These are phyloP conservation scores for Coregonus sp. DNA, from an alignment of 2,797 vertebrate species.

Conservation along the genomic window DNA sequence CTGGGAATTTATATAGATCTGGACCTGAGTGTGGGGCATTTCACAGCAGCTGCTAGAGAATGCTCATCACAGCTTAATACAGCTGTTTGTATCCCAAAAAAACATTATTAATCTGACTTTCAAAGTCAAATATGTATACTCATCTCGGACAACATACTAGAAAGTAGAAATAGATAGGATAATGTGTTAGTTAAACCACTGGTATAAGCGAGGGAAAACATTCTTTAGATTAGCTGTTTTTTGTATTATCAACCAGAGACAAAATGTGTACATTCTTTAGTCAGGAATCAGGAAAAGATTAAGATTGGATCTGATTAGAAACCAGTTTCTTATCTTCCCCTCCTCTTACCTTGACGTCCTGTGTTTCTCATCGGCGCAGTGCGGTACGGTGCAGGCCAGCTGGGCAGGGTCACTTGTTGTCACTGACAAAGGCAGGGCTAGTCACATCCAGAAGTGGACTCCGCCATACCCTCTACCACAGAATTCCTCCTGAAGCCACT, in stretches of 20 bases:
- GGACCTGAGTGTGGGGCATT: background rate
- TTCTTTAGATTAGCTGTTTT: background rate
- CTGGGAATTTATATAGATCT: slow-evolving; percentile 4
- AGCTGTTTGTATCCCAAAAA: background rate
- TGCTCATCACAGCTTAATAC: background rate
- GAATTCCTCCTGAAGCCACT: background rate
- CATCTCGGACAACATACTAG: background rate
- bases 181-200: background rate
- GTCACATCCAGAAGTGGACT: background rate
- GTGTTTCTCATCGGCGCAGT: background rate
- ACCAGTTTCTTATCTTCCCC: background rate
- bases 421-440: background rate
- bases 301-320: background rate
- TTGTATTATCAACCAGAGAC: background rate
- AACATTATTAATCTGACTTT: background rate
- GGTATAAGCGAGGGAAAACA: background rate
- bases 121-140: background rate
- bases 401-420: background rate
- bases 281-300: background rate
- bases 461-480: background rate
- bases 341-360: background rate
- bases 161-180: background rate
- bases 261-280: background rate
- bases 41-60: background rate
- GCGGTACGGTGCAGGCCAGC: background rate